Percentiles rank a stretch among this genome's conserved stretches.
Conservation (phyloP, 2,797 vertebrate species). For the Prunella strophiata region DNA sequence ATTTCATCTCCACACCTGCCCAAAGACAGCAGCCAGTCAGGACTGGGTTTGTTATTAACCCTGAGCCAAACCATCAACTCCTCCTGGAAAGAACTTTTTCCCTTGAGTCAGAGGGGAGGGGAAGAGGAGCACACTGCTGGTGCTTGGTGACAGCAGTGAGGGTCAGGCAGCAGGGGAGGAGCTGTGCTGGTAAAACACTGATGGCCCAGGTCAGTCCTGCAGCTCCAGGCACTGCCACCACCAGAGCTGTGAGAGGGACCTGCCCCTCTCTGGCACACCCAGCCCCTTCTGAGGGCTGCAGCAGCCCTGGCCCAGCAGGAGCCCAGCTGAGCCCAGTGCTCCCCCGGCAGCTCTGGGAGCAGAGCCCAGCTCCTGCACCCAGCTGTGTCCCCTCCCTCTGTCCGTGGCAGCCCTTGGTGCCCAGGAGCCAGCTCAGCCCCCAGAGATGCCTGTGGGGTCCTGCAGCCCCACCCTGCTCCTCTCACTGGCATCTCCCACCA, state of each 20-base stretch:
- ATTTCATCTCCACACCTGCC: conserved; percentile 92
- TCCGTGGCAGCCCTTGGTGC: neutral
- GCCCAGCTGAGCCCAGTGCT: neutral
- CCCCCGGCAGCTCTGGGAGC: neutral
- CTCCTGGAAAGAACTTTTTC: neutral
- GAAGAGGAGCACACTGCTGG: neutral
- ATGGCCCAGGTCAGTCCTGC: neutral
- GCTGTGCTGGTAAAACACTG: neutral
- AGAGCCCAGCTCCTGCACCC: neutral
- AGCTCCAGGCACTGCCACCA: neutral
- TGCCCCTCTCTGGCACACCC: neutral
- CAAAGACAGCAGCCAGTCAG: neutral
- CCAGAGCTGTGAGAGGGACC: neutral
- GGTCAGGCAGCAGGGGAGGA: neutral
- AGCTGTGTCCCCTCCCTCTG: accelerated
- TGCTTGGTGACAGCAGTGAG: neutral
- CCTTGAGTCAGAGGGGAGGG: neutral
- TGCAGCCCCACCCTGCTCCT: neutral
- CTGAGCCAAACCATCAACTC: neutral
- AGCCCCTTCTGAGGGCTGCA: neutral
- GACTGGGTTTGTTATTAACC: neutral
- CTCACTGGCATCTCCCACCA: accelerated
- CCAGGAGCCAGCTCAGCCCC: neutral
- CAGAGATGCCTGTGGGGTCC: neutral
- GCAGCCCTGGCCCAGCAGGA: neutral